Base-by-base conservation (phyloP, 1,140 invertebrate species). In the Aphaenogaster floridana region DNA sequence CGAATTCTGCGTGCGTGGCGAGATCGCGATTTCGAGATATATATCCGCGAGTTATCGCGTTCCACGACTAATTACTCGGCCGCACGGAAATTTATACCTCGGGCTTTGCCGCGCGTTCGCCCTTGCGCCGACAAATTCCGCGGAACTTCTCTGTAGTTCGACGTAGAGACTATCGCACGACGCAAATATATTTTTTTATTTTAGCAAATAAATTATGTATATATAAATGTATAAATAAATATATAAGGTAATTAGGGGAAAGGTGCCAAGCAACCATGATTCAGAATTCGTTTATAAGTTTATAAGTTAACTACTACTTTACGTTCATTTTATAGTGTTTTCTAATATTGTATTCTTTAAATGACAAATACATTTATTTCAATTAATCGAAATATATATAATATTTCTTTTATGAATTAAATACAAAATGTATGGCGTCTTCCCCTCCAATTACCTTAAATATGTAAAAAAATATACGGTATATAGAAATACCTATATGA, bases 21-120 rank as follows among this genome's bases (percentile, higher is more conserved):
- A 72, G 28, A 88, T 88, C 86, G 76, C 80, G 74, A 77, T 45
- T 61, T 15, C 74, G 74, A 61, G 36, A 45, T 61, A 63, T 39
- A 28, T 28, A 28, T 28, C 57, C 48, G 61, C 78, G 52, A 45
- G 52, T 83, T 74, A 68, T 68, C 64, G 64, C 39, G 39, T 34
- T 61, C 21, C 52, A 21, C 66, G 45, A 72, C 68, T 83, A 83
- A 72, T 72, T 69, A 69, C 68, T 61, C 59, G 86, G 78, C 52
- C 52, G 50, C 83, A 90, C 34, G 83, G 71, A 88, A 84, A 91
- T 91, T 79, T 88, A 90, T 90, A 81, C 86, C 52, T 68, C 72
- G 39, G 0, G 74, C 66, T 17, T 28, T 39, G 21, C 64, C n/a
- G 59, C 36, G 15, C 68, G 36, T 59, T 45, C 21, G 21, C 21